Evolutionary conservation across 2,888 invertebrate species (phyloP).

Genomic region (Lycaena phlaeas): DNA sequence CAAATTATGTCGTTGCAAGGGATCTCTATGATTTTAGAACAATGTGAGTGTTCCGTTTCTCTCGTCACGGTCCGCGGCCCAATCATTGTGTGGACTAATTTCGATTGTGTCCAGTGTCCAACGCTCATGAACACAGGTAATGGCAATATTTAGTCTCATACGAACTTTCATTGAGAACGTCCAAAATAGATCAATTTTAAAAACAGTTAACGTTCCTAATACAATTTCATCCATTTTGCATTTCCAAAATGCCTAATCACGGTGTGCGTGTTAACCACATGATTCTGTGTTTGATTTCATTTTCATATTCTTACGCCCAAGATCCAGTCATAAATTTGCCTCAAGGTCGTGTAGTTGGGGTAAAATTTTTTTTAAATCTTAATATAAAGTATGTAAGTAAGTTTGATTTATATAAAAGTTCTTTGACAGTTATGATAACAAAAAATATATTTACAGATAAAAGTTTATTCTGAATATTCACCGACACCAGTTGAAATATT

Average conservation of each 20-base stretch:
- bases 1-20: slow-evolving; percentile 20
- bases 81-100: slow-evolving; percentile 56
- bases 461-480: slow-evolving; percentile 76
- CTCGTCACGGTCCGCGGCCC: slow-evolving; percentile 55
- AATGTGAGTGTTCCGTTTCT: slow-evolving; percentile 48
- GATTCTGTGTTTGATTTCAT: not conserved
- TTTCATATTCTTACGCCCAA: slow-evolving; percentile 30
- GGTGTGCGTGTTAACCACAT: no score
- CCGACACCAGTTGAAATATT: slow-evolving; percentile 77
- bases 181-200: not conserved
- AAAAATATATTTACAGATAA: slow-evolving; percentile 64
- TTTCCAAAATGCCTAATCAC: not conserved
- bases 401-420: not conserved
- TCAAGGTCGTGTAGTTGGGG: slow-evolving; percentile 75
- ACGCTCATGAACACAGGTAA: no score
- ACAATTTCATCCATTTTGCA: not conserved
- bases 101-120: slow-evolving; percentile 46
- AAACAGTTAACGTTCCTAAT: no score
- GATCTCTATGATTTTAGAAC: slow-evolving; percentile 50
- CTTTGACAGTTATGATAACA: not conserved
- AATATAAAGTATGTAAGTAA: slow-evolving; percentile 1
- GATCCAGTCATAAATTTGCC: slow-evolving; percentile 68
- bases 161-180: not conserved
- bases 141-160: slow-evolving; percentile 1
- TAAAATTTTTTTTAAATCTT: slow-evolving; percentile 33